Evolutionary conservation across 2,888 invertebrate species (phyloP).

Genomic region (Acronicta alni): DNA sequence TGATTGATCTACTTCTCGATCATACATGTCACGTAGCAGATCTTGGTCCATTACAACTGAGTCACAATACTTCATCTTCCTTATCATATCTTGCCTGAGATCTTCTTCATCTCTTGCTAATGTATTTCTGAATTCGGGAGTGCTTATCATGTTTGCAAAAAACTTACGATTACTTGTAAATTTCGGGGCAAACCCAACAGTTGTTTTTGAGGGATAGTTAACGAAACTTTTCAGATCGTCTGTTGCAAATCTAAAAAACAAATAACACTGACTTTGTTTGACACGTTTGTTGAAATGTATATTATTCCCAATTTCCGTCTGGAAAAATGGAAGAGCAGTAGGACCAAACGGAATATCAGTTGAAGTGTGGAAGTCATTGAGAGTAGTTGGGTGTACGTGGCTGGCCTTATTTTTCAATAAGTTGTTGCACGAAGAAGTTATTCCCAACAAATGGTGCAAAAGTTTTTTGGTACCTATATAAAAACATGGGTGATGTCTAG

Average conservation of each 20-base stretch:
- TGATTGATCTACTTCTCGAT: slow-evolving; percentile 72
- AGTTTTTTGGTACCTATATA: no score
- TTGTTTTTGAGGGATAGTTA: slow-evolving; percentile 76
- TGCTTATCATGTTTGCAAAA: slow-evolving; percentile 77
- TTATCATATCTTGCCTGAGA: slow-evolving; percentile 61
- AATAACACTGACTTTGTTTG: background rate
- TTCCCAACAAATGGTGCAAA: no score
- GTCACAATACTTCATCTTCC: slow-evolving; percentile 77
- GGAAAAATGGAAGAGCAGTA: no score
- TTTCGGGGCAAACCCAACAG: slow-evolving; percentile 75
- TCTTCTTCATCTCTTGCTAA: slow-evolving; percentile 68
- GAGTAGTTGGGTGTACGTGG: no score
- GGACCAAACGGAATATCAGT: no score
- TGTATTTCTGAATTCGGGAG: slow-evolving; percentile 72
- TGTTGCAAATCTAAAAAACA: slow-evolving; percentile 64
- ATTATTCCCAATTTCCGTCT: no score
- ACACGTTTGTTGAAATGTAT: no score
- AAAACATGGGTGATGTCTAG: no score
- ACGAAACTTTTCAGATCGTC: slow-evolving; percentile 73
- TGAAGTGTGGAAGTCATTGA: no score
- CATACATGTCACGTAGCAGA: slow-evolving; percentile 70
- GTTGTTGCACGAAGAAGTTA: no score
- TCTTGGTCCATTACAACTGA: slow-evolving; percentile 67
- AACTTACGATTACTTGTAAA: slow-evolving; percentile 79
- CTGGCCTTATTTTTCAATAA: no score